phyloP scores from a whole-genome alignment of 2,113 vertebrate genomes.

The Excalfactoria chinensis region DNA sequence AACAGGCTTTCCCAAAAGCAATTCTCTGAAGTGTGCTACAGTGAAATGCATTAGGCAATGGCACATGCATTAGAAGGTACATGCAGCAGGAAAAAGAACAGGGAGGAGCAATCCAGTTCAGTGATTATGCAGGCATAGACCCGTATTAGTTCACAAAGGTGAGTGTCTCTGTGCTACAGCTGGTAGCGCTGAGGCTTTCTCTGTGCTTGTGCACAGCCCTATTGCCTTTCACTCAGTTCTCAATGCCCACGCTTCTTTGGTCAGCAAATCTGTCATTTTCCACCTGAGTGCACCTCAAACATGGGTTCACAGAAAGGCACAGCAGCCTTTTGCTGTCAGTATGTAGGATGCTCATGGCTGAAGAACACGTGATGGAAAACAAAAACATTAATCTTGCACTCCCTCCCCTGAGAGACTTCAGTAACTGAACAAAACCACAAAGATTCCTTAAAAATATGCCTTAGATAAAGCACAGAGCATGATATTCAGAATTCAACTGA shows the following conservation, averaged over 20 bases:
- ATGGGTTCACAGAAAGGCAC: not conserved
- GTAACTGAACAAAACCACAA: constrained; percentile 7
- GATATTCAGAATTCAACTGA: not conserved
- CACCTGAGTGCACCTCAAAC: rapidly evolving
- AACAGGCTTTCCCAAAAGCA: not conserved
- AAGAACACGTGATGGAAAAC: not conserved
- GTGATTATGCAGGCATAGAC: not conserved
- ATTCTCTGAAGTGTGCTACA: not conserved
- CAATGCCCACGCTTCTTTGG: not conserved
- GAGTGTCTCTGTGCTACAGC: rapidly evolving
- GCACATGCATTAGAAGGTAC: not conserved
- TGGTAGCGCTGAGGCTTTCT: not conserved
- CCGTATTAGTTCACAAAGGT: not conserved
- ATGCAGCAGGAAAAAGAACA: not conserved
- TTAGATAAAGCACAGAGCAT: not conserved
- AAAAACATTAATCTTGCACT: not conserved
- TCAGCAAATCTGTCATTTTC: not conserved
- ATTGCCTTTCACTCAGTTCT: not conserved
- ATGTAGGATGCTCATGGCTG: not conserved
- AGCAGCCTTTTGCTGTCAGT: not conserved
- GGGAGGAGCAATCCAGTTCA: not conserved
- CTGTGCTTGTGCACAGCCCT: not conserved
- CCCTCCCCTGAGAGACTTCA: constrained; percentile 9
- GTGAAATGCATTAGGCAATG: not conserved
- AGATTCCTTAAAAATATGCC: constrained; percentile 3